Base-by-base conservation (phyloP, 2,113 vertebrate genomes). In the Calidris pygmaea region DNA sequence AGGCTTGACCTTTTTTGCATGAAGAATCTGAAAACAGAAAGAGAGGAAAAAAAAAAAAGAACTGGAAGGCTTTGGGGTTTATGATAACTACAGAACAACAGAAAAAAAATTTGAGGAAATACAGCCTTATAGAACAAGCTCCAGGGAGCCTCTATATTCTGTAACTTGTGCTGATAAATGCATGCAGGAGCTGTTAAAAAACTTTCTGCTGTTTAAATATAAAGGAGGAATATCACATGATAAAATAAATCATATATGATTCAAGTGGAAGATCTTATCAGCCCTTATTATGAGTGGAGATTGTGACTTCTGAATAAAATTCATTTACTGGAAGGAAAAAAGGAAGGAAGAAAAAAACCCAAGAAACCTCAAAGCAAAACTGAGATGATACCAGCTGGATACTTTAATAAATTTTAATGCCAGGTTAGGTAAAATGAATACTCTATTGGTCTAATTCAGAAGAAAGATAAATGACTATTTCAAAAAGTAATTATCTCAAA, bases 301-400 rank as follows among this genome's bases (percentile, higher is more conserved):
- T 14, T 47, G 34, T 50, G 29, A 29, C 3, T 10, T 77, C 41
- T 82, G 27, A 78, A 59, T 45, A n/a, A 83, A 30, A 66, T 17
- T 45, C 3, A 63, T 45, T 59, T 80, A 63, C 29, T 63, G 22
- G 15, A 27, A 87, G 10, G 20, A 34, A 58, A 84, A 75, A 52
- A 22, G 3, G 4, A 30, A 83, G 12, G 4, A 2, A 10, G 30
- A 18, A 66, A 56, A 58, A 41, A 7, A 0, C 0, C 0, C 16
- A 60, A 7, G 3, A 53, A 58, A 75, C 8, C 30, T 72, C 47
- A 88, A 67, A 70, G 6, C 6, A 70, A 95, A 92, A 53, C 21
- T 70, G 65, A 72, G 23, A 48, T 35, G 4, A 68, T 34, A 58
- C 3, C 14, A 76, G 14, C 10, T 88, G 30, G 16, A 48, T 43